Conservation (phyloP, 2,797 vertebrate genomes). For the Ambastaia sidthimunki region DNA sequence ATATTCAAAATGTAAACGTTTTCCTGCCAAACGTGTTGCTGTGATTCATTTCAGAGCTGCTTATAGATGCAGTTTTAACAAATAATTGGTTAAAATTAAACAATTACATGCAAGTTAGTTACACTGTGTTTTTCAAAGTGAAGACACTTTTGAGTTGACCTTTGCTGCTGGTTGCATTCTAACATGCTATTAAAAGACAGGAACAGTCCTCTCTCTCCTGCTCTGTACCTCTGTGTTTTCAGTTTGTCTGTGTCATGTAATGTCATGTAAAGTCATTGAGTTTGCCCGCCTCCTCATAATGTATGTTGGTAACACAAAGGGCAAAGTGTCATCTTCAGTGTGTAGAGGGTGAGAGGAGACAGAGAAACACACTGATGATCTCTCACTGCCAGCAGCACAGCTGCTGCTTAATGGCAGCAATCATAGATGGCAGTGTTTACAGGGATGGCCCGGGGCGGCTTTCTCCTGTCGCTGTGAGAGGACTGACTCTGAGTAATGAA, state of each 20-base stretch:
- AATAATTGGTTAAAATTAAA: too few species aligned
- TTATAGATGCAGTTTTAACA: too few species aligned
- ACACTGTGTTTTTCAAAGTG: not conserved
- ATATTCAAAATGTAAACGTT: too few species aligned
- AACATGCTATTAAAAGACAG: slow-evolving; percentile 18
- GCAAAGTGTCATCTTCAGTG: slow-evolving; percentile 26
- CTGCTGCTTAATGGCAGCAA: slow-evolving; percentile 68
- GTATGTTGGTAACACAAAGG: slow-evolving; percentile 23
- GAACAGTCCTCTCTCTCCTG: slow-evolving; percentile 31
- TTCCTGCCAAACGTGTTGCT: too few species aligned
- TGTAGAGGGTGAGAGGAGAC: not conserved
- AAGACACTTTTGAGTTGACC: slow-evolving; percentile 16
- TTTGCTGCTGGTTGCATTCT: slow-evolving; percentile 24
- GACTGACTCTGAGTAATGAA: slow-evolving; percentile 54
- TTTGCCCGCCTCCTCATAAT: slow-evolving; percentile 7
- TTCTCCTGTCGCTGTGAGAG: slow-evolving; percentile 38
- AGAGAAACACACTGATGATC: slow-evolving; percentile 59
- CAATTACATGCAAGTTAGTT: slow-evolving; percentile 22
- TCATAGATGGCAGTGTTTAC: slow-evolving; percentile 63
- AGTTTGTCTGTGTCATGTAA: slow-evolving; percentile 33
- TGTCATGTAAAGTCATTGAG: not conserved
- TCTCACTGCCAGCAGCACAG: slow-evolving; percentile 67
- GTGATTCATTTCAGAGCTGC: too few species aligned
- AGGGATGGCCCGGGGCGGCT: slow-evolving; percentile 50
- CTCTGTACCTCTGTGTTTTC: slow-evolving; percentile 21